Evolutionary conservation across 2,113 vertebrate species (phyloP), one percentile per base, ranked within the genome.

Genomic region (Aegithalos caudatus): DNA sequence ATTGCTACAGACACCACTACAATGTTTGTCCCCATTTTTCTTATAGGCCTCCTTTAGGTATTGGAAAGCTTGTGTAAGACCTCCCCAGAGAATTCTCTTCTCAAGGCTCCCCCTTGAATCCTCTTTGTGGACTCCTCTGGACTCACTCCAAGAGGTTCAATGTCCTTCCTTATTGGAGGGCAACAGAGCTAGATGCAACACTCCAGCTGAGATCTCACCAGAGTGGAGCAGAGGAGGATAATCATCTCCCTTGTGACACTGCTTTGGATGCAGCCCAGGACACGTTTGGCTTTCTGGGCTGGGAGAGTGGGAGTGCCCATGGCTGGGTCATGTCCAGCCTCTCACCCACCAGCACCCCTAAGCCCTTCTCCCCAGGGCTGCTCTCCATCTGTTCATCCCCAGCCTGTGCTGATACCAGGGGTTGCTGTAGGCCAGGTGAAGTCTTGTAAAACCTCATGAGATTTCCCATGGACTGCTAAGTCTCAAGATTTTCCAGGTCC

Each of bases 381-480:
- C 10, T 56, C 24, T 61, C 2, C 4, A 31, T 38, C 16, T 44
- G 5, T 9, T 27, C 19, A 53, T n/a, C 17, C 50, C 1, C 20
- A 42, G 11, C 2, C 15, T 40, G 20, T 24, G 31, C 2, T 38
- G 11, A 1, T 15, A 50, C 17, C 45, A 33, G 7, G 0, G 6
- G 4, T 5, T 70, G 7, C 4, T 31, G 7, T 2, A 4, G 14
- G 0, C 10, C 9, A n/a, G 2, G 3, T 37, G 6, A 6, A 74
- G 11, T 5, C 18, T 76, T 16, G 2, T n/a, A 6, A 33, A 76
- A 33, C 6, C 12, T 65, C 33, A 29, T 67, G 22, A 51, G 4
- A 9, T 38, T 54, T n/a, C 24, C 9, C 22, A 22, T 10, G 3
- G 28, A 9, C 19, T n/a, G n/a, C 9, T 38, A 45, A 47, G 5